phyloP scores from a whole-genome alignment of 2,113 vertebrate genomes.

The Ceuthmochares aereus region DNA sequence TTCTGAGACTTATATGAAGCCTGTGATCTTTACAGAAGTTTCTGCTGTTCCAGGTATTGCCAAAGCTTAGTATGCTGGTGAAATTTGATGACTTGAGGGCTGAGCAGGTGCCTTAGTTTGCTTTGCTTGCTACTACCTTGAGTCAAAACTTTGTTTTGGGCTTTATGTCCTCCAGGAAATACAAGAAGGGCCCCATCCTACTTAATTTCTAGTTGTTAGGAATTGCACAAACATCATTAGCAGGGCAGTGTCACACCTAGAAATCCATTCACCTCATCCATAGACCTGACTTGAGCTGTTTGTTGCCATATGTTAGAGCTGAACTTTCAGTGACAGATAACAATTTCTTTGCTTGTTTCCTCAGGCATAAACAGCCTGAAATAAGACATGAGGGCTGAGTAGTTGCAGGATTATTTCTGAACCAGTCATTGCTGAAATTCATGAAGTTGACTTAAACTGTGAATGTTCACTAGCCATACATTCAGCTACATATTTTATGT shows the following conservation, averaged over 20 bases:
- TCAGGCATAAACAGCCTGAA: not conserved
- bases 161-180: not conserved
- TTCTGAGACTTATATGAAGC: not conserved
- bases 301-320: not conserved
- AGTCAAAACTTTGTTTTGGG: not conserved
- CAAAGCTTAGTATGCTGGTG: not conserved
- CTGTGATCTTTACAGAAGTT: not conserved
- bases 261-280: not conserved
- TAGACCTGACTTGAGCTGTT: not conserved
- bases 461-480: not conserved
- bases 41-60: not conserved
- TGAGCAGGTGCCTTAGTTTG: not conserved
- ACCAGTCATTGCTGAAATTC: not conserved
- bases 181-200: not conserved
- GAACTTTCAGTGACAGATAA: not conserved
- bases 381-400: not conserved
- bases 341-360: not conserved
- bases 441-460: not conserved
- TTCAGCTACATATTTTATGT: not conserved
- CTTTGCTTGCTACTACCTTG: not conserved
- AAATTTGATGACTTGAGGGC: not conserved
- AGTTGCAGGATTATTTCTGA: not conserved
- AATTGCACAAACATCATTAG: not conserved
- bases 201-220: not conserved
- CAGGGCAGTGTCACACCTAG: not conserved